Evolutionary conservation across 1,140 invertebrate genomes (phyloP), one percentile per base, ranked within the genome.

Genomic region (Drosophila bocki): DNA sequence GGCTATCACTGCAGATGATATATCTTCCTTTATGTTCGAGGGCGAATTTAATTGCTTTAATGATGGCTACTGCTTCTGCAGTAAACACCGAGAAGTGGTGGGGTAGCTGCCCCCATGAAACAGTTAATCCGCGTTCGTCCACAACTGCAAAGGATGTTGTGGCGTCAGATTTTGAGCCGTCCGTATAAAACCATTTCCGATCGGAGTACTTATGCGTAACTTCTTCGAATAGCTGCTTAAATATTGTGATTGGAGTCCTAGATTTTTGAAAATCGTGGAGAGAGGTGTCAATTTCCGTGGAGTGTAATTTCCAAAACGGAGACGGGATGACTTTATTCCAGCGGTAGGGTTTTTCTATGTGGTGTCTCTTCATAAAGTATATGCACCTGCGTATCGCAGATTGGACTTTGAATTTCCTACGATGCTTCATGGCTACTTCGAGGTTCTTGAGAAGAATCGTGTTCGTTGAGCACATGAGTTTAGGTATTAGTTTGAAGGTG

Each of bases 41-140:
- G 7, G 37, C 37, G 32, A 19, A 11, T 62, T 41, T 42, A 51
- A 51, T 42, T 41, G 47, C 47, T 11, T 45, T 35, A 13, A 50
- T 13, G 13, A 60, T 51, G 5, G 64, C 64, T 60, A 68, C 7
- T 32, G 35, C 45, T 42, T 60, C 56, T 3, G 64, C 35, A 11
- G 26, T 8, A 33, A 68, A 68, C 15, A 61, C 45, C 0, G 17
- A 61, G 64, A 12, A 50, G 45, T 60, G 26, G 8, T 68, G 35
- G 7, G 45, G 57, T 32, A 59, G 53, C 15, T 11, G 44, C 1
- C 64, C 64, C 45, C 45, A 60, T 4, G 44, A 41, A n/a, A 37
- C 19, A n/a, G 59, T 37, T 32, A 33, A 12, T 58, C 29, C 29
- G 50, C 2, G 29, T 22, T 56, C n/a, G n/a, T 59, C 54, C 8